These are phyloP conservation scores for Brachionus paranguensis DNA, from an alignment of 1,140 invertebrate species.

Conservation along the genomic window DNA sequence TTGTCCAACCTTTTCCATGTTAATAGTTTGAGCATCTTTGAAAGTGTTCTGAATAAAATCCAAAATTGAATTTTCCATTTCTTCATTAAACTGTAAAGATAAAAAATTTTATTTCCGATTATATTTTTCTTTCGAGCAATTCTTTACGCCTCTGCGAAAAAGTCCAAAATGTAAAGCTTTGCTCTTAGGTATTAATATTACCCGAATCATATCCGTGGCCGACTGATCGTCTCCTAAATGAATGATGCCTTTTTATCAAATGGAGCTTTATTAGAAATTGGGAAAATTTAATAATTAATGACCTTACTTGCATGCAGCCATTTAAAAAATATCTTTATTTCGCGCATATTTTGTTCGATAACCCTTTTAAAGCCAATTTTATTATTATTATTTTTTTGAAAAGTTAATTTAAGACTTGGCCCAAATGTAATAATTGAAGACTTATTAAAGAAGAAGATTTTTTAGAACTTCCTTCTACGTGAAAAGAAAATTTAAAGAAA, in stretches of 20 bases:
- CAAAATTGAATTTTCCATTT: conserved; percentile 40
- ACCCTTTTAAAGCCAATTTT: conserved; percentile 58
- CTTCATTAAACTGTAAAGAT: conserved; percentile 27
- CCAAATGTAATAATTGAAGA: not conserved
- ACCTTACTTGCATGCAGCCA: conserved; percentile 66
- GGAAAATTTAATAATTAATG: not conserved
- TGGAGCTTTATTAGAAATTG: not conserved
- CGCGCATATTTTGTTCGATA: conserved; percentile 81
- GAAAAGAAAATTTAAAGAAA: not conserved
- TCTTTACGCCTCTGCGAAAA: not conserved
- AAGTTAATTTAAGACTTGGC: not conserved
- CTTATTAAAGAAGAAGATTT: not conserved
- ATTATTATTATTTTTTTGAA: not conserved
- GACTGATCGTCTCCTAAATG: conserved; percentile 34
- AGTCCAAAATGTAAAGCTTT: not conserved
- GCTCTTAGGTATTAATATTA: not conserved
- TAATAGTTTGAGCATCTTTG: conserved; percentile 36
- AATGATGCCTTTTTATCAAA: conserved; percentile 20
- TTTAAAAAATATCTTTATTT: conserved; percentile 84
- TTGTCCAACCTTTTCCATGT: conserved; percentile 39
- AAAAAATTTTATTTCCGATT: not conserved
- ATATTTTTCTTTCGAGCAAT: not conserved
- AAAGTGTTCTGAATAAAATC: conserved; percentile 37
- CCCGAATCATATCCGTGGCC: conserved; percentile 34
- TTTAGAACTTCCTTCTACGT: not conserved